Evolutionary conservation across 2,113 vertebrate species (phyloP).

Genomic region (Ailuropoda melanoleuca): DNA sequence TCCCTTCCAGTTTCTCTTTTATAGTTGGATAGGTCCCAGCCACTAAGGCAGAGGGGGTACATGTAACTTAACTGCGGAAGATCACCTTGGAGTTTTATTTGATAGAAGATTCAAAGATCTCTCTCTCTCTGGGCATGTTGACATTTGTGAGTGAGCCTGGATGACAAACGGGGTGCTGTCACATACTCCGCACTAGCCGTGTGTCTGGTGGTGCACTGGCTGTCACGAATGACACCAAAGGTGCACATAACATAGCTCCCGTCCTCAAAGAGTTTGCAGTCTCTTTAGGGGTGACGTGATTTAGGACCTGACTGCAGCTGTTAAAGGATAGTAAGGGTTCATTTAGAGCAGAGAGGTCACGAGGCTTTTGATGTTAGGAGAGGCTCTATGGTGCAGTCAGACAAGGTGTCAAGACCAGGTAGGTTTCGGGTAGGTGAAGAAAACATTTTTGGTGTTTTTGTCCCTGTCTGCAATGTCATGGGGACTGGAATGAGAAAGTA

Average conservation of each 20-base stretch:
- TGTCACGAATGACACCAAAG: background rate
- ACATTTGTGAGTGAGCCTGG: background rate
- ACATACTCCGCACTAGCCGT: accelerated
- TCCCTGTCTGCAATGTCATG: accelerated
- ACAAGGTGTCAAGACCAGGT: background rate
- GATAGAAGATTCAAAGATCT: background rate
- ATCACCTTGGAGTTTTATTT: background rate
- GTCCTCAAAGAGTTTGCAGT: background rate
- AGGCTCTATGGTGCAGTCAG: background rate
- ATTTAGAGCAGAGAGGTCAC: background rate
- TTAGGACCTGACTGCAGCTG: too few relatives aligned
- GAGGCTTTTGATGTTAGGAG: background rate
- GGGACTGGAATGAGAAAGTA: background rate
- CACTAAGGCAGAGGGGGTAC: background rate
- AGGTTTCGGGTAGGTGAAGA: background rate
- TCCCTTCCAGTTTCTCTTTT: background rate
- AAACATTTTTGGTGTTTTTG: background rate
- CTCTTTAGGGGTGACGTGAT: background rate
- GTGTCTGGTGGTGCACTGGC: background rate
- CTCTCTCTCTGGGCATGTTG: background rate
- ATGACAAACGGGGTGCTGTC: background rate
- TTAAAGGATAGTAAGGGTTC: background rate
- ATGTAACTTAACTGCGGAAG: background rate
- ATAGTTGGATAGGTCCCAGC: too few relatives aligned
- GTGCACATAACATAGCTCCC: background rate